Evolutionary conservation across 2,113 vertebrate genomes (phyloP).

Genomic region (Ammospiza caudacuta): DNA sequence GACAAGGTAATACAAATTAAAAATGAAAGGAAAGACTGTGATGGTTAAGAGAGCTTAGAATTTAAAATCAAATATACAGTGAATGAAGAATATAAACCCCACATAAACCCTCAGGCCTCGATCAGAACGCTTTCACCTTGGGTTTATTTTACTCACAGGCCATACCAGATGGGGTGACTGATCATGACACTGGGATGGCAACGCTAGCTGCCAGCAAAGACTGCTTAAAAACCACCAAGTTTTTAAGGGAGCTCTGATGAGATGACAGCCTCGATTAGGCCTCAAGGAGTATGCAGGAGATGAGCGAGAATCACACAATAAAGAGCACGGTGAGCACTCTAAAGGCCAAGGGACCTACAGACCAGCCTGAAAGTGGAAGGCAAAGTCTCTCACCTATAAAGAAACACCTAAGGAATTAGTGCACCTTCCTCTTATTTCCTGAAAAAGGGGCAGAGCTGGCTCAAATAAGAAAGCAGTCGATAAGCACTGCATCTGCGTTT

Average conservation of each 20-base stretch:
- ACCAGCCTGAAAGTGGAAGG: neutral
- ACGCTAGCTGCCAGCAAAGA: neutral
- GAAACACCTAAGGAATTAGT: neutral
- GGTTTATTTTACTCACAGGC: neutral
- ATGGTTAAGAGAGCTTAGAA: neutral
- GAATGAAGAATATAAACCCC: neutral
- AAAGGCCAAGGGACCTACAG: neutral
- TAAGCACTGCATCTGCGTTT: neutral
- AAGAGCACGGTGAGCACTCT: neutral
- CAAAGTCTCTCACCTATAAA: neutral
- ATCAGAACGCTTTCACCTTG: neutral
- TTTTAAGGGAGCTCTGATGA: neutral
- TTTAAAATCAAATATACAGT: neutral
- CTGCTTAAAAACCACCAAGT: neutral
- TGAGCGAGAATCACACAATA: neutral
- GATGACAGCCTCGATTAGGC: neutral
- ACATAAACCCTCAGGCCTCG: neutral
- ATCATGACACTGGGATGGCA: neutral
- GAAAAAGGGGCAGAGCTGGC: neutral
- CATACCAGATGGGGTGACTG: neutral
- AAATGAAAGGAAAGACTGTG: neutral
- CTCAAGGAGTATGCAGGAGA: neutral
- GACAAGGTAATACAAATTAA: neutral
- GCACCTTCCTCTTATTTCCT: neutral
- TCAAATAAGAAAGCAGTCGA: neutral